Evolutionary conservation across 1,140 invertebrate genomes (phyloP), one percentile per base, ranked within the genome.

Genomic region (Mylabris phalerata): DNA sequence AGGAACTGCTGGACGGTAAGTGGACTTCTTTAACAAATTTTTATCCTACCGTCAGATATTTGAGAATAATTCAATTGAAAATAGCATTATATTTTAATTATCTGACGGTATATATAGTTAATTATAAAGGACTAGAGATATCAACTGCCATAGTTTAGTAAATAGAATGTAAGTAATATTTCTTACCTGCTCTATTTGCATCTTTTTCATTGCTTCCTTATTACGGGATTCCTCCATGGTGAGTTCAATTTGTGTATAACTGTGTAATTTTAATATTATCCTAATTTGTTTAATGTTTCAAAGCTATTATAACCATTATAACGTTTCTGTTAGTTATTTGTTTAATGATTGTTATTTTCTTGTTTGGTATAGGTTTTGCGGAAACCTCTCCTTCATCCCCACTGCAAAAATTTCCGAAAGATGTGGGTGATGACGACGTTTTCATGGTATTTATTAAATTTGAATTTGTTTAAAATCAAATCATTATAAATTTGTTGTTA

Each of bases 1-100:
- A 94, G 73, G 93, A 96, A 78, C 77, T 96, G 67, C 79, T 91
- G 71, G 89, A 94, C 82, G 92, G 93, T 95, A 82, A 81, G 78
- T 73, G 65, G 64, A 59, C 49, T 67, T 64, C 57, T 42, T 4
- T 42, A n/a, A 42, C 4, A 4, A 32, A 5, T 32, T 32, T 7
- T 32, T 0, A 32, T 32, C 7, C 7, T 32, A 7, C 32, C 32
- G 32, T 32, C 3, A 32, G 32, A 32, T 32, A 32, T 32, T 32
- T 32, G 19, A 19, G 19, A 19, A 2, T 19, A 19, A 19, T 19
- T 19, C 19, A 19, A 19, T 19, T 19, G 19, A 19, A 40, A 40
- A 7, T 26, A 3, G n/a, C 46, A 49, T 13, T 13, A 13, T 60
- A 39, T 56, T 55, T 48, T 48, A 40, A 38, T 25, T 19, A 48